Evolutionary conservation across 2,888 invertebrate species (phyloP), one percentile per base, ranked within the genome.

Genomic region (Bombyx huttoni): DNA sequence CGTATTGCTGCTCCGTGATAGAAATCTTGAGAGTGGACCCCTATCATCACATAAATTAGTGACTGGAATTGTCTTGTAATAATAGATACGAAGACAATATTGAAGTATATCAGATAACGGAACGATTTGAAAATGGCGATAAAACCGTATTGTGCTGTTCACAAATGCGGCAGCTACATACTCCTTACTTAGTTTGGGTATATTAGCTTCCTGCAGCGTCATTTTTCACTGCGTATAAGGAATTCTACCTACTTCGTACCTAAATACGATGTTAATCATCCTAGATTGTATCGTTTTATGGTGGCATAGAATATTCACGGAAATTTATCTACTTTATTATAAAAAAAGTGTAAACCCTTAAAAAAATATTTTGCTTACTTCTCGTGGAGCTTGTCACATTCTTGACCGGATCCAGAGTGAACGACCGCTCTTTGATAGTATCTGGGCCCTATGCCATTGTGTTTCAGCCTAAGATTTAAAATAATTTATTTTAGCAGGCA

Each of bases 191-290:
- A 9, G 46, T 24, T 40, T 47, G 47, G 47, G 13, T 34, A 13
- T 49, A 47, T 10, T n/a, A 33, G 49, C 49, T 52, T 52, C 49
- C 52, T 52, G 35, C 14, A 40, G 6, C 13, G 47, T 46, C 34
- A 49, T 49, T 13, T 46, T 47, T 35, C 46, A 49, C 13, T 14
- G 45, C 46, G n/a, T 49, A 52, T 49, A 52, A 49, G 52, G 52
- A 47, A n/a, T 9, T 13, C 24, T 24, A 24, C 24, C 24, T 24
- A 24, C 24, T 24, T 5, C 24, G 49, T 33, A 3, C 49, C 49
- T 49, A 47, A 49, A 47, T 33, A 8, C n/a, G 40, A 52, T 52
- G 52, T n/a, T 49, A 50, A 52, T 49, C 13, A 40, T 9, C 14
- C 1, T 35, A 52, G 47, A 47, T 47, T 47, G 40, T 47, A 1